A percentile compares a stretch with the other conserved stretches of the same genome.
Conservation (phyloP, 2,888 invertebrate genomes). For the Agrochola lota region DNA sequence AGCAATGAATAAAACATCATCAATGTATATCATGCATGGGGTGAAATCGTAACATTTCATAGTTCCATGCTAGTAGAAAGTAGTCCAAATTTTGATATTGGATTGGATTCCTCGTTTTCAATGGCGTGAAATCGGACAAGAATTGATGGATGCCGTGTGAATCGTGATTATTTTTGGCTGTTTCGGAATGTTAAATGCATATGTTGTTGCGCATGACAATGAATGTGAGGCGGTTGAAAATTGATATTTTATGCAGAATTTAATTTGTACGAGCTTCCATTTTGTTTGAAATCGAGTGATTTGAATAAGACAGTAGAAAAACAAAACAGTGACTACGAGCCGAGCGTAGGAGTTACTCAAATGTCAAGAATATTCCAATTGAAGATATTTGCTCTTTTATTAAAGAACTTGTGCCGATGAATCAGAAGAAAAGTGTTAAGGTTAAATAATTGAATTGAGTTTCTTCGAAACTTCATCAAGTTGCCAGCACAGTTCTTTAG, state of each 20-base stretch:
- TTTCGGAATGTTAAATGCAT: conserved; percentile 33
- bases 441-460: not conserved
- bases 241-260: conserved; percentile 18
- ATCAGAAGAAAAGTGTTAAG: not conserved
- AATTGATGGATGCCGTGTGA: conserved; percentile 55
- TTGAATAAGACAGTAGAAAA: not conserved
- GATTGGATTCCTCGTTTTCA: conserved; percentile 36
- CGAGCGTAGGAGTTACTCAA: not conserved
- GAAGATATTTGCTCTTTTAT: not conserved
- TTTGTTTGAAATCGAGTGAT: not conserved
- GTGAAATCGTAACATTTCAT: conserved; percentile 58
- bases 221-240: conserved; percentile 2
- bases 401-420: not conserved
- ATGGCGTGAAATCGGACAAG: conserved; percentile 51
- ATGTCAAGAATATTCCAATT: not conserved
- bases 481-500: not conserved
- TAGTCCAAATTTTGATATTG: conserved; percentile 53
- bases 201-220: not conserved
- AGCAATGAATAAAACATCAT: conserved; percentile 64
- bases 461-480: not conserved
- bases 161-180: conserved; percentile 44
- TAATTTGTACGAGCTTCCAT: not conserved
- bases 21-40: conserved; percentile 52
- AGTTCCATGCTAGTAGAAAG: conserved; percentile 48
- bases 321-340: not conserved